Evolutionary conservation across 2,888 invertebrate genomes (phyloP).

Genomic region (Agriopis aurantiaria): DNA sequence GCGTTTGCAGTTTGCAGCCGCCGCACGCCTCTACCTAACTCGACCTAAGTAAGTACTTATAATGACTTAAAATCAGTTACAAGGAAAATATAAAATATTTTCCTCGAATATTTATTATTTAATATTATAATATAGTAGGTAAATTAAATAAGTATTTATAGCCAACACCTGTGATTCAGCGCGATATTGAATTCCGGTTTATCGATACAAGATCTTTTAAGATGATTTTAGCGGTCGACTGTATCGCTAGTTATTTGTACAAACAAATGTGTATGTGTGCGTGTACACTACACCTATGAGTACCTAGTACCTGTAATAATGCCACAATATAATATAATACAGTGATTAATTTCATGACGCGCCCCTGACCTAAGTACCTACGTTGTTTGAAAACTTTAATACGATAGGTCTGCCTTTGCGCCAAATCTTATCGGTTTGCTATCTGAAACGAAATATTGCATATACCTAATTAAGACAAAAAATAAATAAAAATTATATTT

Average conservation of each 20-base stretch:
- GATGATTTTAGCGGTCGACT: slow-evolving; percentile 18
- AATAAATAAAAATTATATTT: too few species aligned
- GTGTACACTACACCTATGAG: slow-evolving; percentile 16
- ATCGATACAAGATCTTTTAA: slow-evolving; percentile 20
- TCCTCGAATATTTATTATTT: too few species aligned
- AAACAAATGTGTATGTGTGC: slow-evolving; percentile 25
- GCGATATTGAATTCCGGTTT: slow-evolving; percentile 22
- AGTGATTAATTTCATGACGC: slow-evolving; percentile 5
- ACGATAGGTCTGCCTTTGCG: too few species aligned
- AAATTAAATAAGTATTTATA: not conserved
- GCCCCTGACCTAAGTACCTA: not conserved
- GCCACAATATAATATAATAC: slow-evolving; percentile 1
- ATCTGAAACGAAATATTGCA: too few species aligned
- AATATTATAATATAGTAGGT: too few species aligned
- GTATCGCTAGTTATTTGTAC: slow-evolving; percentile 18
- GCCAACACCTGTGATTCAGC: slow-evolving; percentile 22
- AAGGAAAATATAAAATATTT: too few species aligned
- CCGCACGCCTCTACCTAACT: too few species aligned
- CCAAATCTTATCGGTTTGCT: too few species aligned
- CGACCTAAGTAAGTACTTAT: too few species aligned
- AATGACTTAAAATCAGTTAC: too few species aligned
- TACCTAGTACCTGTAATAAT: slow-evolving; percentile 7
- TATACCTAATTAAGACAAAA: too few species aligned
- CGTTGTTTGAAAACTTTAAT: not conserved
- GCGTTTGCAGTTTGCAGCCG: too few species aligned